A percentile compares a stretch with the other conserved stretches of the same genome.
These are phyloP conservation scores for Phoeniculus purpureus DNA, from an alignment of 2,797 vertebrate species.

Conservation along the genomic window DNA sequence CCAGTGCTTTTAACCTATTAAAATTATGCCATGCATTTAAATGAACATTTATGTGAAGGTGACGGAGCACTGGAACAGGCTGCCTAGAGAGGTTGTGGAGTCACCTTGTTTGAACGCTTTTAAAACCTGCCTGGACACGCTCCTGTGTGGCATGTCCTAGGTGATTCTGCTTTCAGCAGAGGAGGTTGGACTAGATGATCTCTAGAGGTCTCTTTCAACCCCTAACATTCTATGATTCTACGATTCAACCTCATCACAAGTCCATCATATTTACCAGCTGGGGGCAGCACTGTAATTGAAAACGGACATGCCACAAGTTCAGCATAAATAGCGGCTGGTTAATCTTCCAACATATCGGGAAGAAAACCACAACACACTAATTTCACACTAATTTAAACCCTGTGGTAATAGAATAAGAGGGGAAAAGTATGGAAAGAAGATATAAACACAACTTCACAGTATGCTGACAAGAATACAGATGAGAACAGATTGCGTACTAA, in stretches of 20 bases:
- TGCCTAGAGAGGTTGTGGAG: too few relatives aligned
- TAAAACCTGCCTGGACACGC: too few relatives aligned
- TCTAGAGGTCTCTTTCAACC: too few relatives aligned
- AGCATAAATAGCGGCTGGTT: background rate
- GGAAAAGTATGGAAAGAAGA: background rate
- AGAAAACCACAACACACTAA: background rate
- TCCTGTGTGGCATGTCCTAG: too few relatives aligned
- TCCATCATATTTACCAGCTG: slow-evolving; percentile 73
- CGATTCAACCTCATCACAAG: background rate
- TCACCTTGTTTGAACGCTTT: too few relatives aligned
- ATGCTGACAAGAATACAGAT: background rate
- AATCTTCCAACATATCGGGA: background rate
- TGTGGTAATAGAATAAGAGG: background rate
- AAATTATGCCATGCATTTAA: background rate
- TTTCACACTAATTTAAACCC: background rate
- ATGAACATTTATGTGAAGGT: background rate
- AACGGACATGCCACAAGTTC: background rate
- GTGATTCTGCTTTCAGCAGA: too few relatives aligned
- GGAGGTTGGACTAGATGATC: too few relatives aligned
- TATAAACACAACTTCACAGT: background rate
- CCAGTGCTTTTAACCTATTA: background rate
- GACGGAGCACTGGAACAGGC: too few relatives aligned
- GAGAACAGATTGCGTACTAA: background rate
- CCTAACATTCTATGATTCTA: too few relatives aligned
- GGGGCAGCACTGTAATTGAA: slow-evolving; percentile 80